phyloP scores from a whole-genome alignment of 2,797 vertebrate species.

The Acrossocheilus wenchowensis region DNA sequence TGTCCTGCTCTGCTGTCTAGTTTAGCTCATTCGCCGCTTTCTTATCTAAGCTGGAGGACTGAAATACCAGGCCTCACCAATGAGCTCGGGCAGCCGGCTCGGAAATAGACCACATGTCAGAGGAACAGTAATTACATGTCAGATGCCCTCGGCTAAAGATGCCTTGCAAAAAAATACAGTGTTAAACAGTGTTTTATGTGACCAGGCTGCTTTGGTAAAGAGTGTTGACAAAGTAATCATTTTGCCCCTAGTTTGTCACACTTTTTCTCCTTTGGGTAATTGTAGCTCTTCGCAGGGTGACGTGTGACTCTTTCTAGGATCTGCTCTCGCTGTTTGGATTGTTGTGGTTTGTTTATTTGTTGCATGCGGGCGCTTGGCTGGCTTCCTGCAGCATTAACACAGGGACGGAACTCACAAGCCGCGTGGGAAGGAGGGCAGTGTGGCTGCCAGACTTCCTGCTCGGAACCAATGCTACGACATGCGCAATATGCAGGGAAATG shows the following conservation, averaged over 20 bases:
- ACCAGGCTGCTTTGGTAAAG: conserved; percentile 27
- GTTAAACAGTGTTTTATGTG: conserved; percentile 8
- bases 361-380: conserved; percentile 46
- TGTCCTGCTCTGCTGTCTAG: conserved; percentile 23
- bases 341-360: conserved; percentile 55
- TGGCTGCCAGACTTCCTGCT: conserved; percentile 57
- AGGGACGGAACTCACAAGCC: conserved; percentile 53
- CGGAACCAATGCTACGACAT: conserved; percentile 35
- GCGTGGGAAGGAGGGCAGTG: conserved; percentile 55
- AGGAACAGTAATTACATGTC: conserved; percentile 47
- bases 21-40: conserved; percentile 44
- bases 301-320: conserved; percentile 28
- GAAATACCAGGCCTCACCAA: conserved; percentile 41
- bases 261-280: conserved; percentile 22
- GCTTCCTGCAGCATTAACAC: conserved; percentile 52
- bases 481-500: conserved; percentile 55
- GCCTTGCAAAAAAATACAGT: conserved; percentile 9
- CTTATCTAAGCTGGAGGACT: conserved; percentile 52
- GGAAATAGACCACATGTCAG: conserved; percentile 31
- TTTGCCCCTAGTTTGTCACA: conserved; percentile 21
- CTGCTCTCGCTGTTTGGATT: conserved; percentile 37
- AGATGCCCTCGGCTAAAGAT: conserved; percentile 39
- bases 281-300: conserved; percentile 29
- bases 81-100: neutral
- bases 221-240: conserved; percentile 18